Evolutionary conservation across 1,140 invertebrate genomes (phyloP), one percentile per base, ranked within the genome.

Genomic region (Oryctes rhinoceros): DNA sequence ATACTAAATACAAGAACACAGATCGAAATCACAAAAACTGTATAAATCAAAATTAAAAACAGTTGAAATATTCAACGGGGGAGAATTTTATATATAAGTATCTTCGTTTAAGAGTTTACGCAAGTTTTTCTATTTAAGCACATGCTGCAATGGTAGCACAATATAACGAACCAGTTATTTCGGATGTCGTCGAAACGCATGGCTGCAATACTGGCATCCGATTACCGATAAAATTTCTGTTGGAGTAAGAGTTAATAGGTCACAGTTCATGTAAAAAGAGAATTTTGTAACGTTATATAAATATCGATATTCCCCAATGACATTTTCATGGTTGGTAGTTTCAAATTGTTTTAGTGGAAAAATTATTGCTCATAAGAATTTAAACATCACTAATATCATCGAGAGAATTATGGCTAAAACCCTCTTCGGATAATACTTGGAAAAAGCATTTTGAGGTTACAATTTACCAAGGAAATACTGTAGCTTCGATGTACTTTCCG

Each of bases 171-270:
- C 85, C 85, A 71, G 83, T 59, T 71, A 85, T 83, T 82, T 86
- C 84, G 4, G 84, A 62, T 18, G 85, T 74, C 30, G 83, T 84
- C 20, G 85, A 83, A 15, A 87, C 83, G 18, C 82, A 83, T 39
- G 86, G 86, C 79, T 85, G 84, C 79, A 87, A 82, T 74, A 87
- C 84, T 67, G 86, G 86, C 85, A 87, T 86, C 76, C 85, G 83
- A 78, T 84, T 84, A 65, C 83, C 83, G 65, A 87, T 79, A 81
- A 85, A 87, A 81, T 87, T 87, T 84, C 86, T 87, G 81, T 81
- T 79, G 35, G 20, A 71, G 35, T 35, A 78, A 67, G 80, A 80
- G 81, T 78, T 79, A 71, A 79, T 47, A 35, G 11, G 11, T 71
- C 10, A 35, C 10, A 71, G 10, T 71, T 71, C 13, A 35, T 71